These are phyloP conservation scores for Hippocampus comes DNA, from an alignment of 2,113 vertebrate species.

Conservation along the genomic window DNA sequence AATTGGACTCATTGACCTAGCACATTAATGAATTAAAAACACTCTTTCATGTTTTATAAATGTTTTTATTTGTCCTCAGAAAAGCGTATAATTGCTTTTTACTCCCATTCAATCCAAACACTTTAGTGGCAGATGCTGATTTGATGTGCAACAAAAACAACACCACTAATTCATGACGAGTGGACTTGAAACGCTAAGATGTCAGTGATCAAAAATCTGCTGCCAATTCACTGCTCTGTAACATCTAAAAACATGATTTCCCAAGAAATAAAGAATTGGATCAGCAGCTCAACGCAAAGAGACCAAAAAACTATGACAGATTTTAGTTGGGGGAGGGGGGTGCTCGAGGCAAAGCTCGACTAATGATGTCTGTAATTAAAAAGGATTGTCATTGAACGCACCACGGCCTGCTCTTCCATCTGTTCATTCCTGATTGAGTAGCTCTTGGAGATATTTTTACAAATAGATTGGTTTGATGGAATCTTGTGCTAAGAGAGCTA, in stretches of 20 bases:
- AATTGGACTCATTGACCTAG: not conserved
- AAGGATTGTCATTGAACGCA: conserved; percentile 50
- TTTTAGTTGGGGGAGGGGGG: conserved; percentile 28
- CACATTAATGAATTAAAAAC: not conserved
- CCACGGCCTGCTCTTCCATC: conserved; percentile 58
- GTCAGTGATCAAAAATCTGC: not conserved
- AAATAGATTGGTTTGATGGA: not conserved
- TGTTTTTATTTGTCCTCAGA: not conserved
- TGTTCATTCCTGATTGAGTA: conserved; percentile 58
- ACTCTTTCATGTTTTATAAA: not conserved
- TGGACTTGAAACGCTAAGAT: not conserved
- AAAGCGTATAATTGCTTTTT: not conserved
- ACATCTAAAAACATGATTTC: not conserved
- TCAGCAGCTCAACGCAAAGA: not conserved
- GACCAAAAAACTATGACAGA: conserved; percentile 16
- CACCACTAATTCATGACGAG: not conserved
- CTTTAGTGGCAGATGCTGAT: not conserved
- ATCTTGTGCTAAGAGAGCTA: not conserved
- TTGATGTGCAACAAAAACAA: not conserved
- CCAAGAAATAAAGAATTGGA: not conserved
- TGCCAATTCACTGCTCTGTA: not conserved
- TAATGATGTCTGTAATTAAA: conserved; percentile 61
- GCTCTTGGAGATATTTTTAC: conserved; percentile 40
- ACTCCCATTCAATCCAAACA: not conserved
- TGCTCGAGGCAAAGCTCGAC: conserved; percentile 32